Evolutionary conservation across 37 sponge, comb jelly and placozoan species (phyloP).

Genomic region (Geodia barretti): DNA sequence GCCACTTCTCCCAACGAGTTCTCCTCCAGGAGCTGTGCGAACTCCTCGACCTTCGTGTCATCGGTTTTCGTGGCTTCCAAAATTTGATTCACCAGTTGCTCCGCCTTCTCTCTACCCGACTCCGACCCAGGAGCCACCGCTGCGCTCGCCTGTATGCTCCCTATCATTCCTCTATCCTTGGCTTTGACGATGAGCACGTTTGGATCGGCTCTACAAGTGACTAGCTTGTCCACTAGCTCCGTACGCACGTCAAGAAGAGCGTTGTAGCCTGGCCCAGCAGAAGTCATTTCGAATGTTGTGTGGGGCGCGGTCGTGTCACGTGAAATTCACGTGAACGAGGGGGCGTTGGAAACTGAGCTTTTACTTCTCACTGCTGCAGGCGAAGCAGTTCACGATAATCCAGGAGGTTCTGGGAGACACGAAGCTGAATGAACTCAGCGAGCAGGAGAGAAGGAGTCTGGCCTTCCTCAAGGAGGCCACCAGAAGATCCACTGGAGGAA

Average conservation of each 20-base stretch:
- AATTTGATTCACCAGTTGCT: background rate
- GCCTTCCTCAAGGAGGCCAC: slow-evolving; percentile 40
- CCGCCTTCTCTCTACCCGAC: background rate
- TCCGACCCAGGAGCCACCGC: background rate
- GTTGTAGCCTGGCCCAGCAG: background rate
- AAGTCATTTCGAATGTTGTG: background rate
- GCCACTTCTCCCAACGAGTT: background rate
- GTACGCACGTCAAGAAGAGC: background rate
- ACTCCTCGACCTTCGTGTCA: background rate
- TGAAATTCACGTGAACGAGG: background rate
- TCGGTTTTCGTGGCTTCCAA: background rate
- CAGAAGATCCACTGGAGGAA: background rate
- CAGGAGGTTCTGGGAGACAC: slow-evolving; percentile 65
- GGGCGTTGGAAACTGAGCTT: background rate
- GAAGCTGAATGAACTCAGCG: slow-evolving; percentile 67
- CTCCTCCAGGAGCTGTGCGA: background rate
- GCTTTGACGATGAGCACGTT: background rate
- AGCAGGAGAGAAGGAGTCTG: slow-evolving; percentile 67
- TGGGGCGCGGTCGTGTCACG: too few relatives aligned
- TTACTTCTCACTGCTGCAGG: slow-evolving; percentile 29
- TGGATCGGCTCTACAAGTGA: background rate
- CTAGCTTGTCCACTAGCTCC: background rate
- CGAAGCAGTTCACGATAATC: slow-evolving; percentile 82
- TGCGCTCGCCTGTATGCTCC: background rate
- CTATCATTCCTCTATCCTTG: background rate